phyloP scores from a whole-genome alignment of 2,797 vertebrate genomes.

The Atherinosoma microstoma region DNA sequence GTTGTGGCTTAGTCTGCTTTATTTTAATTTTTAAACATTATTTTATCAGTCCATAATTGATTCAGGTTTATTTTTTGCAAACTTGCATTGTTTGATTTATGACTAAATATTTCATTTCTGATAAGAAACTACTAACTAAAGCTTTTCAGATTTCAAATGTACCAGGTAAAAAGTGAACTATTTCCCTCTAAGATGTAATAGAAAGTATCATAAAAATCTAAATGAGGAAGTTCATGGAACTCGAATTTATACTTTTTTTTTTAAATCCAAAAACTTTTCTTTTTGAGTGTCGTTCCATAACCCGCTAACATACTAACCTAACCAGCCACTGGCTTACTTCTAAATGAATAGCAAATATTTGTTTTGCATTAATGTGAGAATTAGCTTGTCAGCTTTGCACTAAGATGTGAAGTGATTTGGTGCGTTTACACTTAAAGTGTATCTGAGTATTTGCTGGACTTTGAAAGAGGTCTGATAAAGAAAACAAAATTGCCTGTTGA shows the following conservation, averaged over 20 bases:
- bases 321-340: background rate
- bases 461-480: background rate
- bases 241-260: background rate
- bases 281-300: background rate
- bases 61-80: background rate
- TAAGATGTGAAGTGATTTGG: conserved; percentile 41
- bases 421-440: conserved; percentile 11
- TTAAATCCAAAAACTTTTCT: background rate
- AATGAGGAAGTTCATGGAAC: background rate
- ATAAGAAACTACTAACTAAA: background rate
- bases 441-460: background rate
- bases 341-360: conserved; percentile 56
- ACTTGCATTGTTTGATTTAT: background rate
- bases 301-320: background rate
- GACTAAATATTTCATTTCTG: background rate
- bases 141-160: background rate
- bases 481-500: background rate
- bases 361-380: conserved; percentile 56
- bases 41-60: background rate
- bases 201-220: no score
- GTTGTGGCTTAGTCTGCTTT: background rate
- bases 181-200: background rate
- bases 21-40: no score
- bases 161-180: background rate
- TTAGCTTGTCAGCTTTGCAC: conserved; percentile 30